phyloP scores from a whole-genome alignment of 2,113 vertebrate genomes.

The Myiopsitta monachus region DNA sequence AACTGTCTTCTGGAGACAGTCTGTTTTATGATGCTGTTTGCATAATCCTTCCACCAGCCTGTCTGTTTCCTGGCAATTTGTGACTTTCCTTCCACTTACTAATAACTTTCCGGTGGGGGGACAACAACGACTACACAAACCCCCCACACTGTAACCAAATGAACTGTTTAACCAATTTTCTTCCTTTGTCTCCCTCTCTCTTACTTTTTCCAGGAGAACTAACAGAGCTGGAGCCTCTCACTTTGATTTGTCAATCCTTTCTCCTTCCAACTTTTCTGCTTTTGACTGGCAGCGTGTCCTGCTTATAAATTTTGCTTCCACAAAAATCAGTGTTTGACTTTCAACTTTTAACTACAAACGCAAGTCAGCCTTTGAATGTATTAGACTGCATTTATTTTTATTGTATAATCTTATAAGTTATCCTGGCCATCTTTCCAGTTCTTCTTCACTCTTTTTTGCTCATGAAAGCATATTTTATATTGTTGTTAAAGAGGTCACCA shows the following conservation, averaged over 20 bases:
- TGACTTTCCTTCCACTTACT: conserved; percentile 57
- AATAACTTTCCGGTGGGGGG: neutral
- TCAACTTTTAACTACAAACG: conserved; percentile 30
- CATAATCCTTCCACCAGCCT: conserved; percentile 17
- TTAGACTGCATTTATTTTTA: conserved; percentile 10
- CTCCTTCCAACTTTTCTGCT: conserved; percentile 23
- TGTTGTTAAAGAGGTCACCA: neutral
- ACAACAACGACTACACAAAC: no score
- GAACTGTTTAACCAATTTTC: neutral
- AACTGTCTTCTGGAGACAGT: neutral
- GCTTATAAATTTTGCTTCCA: conserved; percentile 54
- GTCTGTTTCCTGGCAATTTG: conserved; percentile 47
- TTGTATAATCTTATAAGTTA: neutral
- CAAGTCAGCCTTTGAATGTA: neutral
- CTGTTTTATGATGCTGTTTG: conserved; percentile 19
- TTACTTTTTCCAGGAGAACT: conserved; percentile 3
- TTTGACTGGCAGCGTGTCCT: conserved; percentile 40
- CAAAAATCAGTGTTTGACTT: conserved; percentile 29
- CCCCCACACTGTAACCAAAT: neutral
- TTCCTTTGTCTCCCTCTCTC: neutral
- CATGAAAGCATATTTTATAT: neutral
- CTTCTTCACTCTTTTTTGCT: neutral
- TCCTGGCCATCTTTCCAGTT: neutral
- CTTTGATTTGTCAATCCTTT: conserved; percentile 51
- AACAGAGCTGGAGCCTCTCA: neutral